These are phyloP conservation scores for Heliothis virescens DNA, from an alignment of 1,140 invertebrate species.

Conservation along the genomic window DNA sequence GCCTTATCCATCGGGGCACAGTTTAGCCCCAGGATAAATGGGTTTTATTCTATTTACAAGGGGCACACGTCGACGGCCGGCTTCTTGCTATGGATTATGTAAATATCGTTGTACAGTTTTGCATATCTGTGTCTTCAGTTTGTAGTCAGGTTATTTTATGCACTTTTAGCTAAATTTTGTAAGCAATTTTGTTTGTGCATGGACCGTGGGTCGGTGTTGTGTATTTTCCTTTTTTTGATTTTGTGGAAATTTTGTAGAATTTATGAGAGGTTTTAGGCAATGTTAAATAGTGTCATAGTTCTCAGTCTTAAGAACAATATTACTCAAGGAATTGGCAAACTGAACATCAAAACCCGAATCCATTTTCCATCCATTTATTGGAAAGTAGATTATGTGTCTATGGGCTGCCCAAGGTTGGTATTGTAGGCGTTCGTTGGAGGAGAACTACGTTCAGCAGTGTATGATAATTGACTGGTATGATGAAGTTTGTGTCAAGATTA, in stretches of 20 bases:
- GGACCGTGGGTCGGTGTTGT: background rate
- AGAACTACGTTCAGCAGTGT: no score
- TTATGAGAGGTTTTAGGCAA: background rate
- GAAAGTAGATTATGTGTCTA: no score
- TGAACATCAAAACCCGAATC: no score
- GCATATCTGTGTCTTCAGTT: constrained; percentile 44
- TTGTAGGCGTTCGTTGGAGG: no score
- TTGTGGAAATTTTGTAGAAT: background rate
- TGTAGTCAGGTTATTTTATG: constrained; percentile 46
- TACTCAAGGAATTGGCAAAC: no score
- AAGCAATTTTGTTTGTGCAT: constrained; percentile 23
- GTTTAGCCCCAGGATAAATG: constrained; percentile 46
- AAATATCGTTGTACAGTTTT: constrained; percentile 42
- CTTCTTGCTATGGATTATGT: constrained; percentile 43
- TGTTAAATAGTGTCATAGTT: no score
- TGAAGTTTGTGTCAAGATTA: no score
- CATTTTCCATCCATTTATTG: no score
- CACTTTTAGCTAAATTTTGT: constrained; percentile 38
- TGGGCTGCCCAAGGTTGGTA: no score
- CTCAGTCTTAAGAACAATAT: no score
- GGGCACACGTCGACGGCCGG: constrained; percentile 41
- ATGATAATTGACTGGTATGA: no score
- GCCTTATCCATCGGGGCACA: constrained; percentile 29
- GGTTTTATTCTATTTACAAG: constrained; percentile 50
- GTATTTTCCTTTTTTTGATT: constrained; percentile 2